phyloP scores from a whole-genome alignment of 2,797 vertebrate genomes.

The Ciconia nigra region DNA sequence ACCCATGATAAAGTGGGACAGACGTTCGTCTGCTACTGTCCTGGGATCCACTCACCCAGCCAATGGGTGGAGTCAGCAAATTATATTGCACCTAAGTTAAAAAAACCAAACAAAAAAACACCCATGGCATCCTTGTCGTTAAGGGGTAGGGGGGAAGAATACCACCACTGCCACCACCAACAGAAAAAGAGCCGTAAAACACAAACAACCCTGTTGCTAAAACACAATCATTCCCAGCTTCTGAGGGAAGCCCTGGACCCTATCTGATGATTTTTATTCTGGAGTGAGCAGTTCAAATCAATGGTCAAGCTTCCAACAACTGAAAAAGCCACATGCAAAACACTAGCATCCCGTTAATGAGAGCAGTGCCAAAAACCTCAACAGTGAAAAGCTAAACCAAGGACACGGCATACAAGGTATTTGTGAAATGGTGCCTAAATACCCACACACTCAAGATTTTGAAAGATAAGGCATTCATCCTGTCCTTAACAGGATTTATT shows the following conservation, averaged over 20 bases:
- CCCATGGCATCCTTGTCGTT: neutral
- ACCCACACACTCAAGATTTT: neutral
- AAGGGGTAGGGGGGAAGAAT: neutral
- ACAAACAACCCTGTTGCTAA: neutral
- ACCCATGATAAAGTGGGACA: conserved; percentile 90
- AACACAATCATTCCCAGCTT: neutral
- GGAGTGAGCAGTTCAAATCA: neutral
- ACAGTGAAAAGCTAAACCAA: neutral
- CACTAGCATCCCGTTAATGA: neutral
- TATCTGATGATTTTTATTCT: neutral
- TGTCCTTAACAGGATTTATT: neutral
- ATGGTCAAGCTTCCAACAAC: neutral
- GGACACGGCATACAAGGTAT: neutral
- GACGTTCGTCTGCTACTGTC: conserved; percentile 82
- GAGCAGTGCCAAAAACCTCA: neutral
- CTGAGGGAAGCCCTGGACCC: neutral
- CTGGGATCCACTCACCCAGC: conserved; percentile 81
- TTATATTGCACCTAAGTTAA: conserved; percentile 91
- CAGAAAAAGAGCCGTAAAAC: neutral
- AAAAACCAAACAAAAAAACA: neutral
- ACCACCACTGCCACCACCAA: neutral
- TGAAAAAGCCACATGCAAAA: neutral
- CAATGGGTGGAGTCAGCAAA: conserved; percentile 89
- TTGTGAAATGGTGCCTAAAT: neutral
- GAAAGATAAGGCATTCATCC: neutral